These are phyloP conservation scores for Nothoprocta pentlandii DNA, from an alignment of 2,113 vertebrate species.

Conservation along the genomic window DNA sequence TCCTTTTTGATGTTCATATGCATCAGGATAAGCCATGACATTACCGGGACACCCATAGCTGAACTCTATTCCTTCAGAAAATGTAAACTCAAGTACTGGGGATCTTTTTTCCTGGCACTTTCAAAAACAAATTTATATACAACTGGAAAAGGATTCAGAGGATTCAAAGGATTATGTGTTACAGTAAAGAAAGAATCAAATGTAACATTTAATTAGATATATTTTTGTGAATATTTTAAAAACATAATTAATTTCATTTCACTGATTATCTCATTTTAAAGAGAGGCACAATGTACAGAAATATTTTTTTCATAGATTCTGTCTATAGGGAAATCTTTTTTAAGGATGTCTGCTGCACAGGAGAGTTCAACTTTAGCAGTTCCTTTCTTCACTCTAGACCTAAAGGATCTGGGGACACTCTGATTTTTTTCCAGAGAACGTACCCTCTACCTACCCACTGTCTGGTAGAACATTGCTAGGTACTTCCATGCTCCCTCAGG, in stretches of 20 bases:
- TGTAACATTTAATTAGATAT: not conserved
- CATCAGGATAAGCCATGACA: not conserved
- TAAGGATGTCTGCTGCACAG: not conserved
- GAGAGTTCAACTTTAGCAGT: slow-evolving; percentile 1
- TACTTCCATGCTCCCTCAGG: not conserved
- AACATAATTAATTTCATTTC: not conserved
- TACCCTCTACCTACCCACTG: not conserved
- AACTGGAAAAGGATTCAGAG: not conserved
- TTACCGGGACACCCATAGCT: not conserved
- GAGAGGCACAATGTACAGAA: not conserved
- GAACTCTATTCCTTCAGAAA: not conserved
- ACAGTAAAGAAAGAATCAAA: not conserved
- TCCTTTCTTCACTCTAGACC: not conserved
- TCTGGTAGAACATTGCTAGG: not conserved
- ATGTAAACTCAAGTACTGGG: not conserved
- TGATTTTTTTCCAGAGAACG: not conserved
- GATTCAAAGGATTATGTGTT: not conserved
- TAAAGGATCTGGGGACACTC: not conserved
- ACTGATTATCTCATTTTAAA: not conserved
- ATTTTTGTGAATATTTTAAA: not conserved
- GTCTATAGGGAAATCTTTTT: not conserved
- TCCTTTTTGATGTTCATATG: not conserved
- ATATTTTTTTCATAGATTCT: not conserved
- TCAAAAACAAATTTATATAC: not conserved
- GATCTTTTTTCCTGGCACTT: not conserved